Evolutionary conservation across 1,140 invertebrate genomes (phyloP), one percentile per base, ranked within the genome.

Genomic region (Drosophila carrolli): DNA sequence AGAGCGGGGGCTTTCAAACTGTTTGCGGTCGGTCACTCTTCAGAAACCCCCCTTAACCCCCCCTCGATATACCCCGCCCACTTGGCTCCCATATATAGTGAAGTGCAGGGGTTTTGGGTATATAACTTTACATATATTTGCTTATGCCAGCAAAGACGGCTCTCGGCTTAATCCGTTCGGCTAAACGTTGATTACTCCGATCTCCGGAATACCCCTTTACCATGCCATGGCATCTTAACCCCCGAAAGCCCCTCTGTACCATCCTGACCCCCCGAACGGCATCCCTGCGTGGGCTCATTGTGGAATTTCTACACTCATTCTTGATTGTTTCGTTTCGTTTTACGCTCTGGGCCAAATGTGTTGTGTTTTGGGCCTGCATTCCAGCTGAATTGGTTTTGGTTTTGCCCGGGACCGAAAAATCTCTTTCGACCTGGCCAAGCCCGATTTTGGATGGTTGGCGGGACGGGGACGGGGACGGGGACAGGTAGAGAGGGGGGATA

Each of bases 231-330:
- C 23, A 35, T 19, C 38, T 35, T 14, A 19, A 4, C 11, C 14
- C 29, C 6, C 41, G 9, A 32, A 40, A 4, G n/a, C 32, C 40
- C 55, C 29, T 0, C 50, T 5, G 16, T 13, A n/a, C 50, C 19
- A 29, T 16, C 40, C 41, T 27, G 19, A 6, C 16, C 40, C 54
- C 40, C 57, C 16, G 13, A 37, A 51, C 19, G 41, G 47, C 57
- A 50, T 63, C 83, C 71, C 80, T 88, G 84, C 84, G 84, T 88
- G 84, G 84, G 84, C 84, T 88, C 84, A 88, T 88, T 88, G 80
- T 88, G 84, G 84, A 88, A 88, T 88, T 88, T 89, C 83, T 88
- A 88, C 84, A 83, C 84, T 88, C 84, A 88, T 88, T 88, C 84
- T 88, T 88, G 84, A 88, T 88, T 88, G 84, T 89, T 88, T 88